Evolutionary conservation across 2,113 vertebrate species (phyloP).

Genomic region (Puma concolor): DNA sequence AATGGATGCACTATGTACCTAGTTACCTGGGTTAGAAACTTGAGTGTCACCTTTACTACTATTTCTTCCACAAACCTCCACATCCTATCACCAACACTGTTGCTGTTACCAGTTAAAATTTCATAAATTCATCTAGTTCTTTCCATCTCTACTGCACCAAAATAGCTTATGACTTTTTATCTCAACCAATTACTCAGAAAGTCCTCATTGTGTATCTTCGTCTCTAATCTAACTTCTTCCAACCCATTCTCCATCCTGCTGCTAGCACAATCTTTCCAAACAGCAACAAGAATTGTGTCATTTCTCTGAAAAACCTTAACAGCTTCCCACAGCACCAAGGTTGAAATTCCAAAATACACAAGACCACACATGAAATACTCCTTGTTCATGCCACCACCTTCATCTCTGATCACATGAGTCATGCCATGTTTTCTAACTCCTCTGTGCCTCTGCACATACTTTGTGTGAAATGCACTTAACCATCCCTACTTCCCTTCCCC

Average conservation of each 20-base stretch:
- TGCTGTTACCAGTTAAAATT: constrained; percentile 4
- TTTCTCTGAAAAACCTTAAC: constrained; percentile 15
- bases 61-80: constrained; percentile 37
- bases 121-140: constrained; percentile 44
- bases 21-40: background rate
- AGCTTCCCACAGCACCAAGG: background rate
- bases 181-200: constrained; percentile 20
- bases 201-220: background rate
- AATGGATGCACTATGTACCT: background rate
- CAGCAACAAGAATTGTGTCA: background rate
- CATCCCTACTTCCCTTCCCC: background rate
- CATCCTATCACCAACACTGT: background rate
- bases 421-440: background rate
- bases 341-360: background rate
- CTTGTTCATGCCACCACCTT: background rate
- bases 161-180: background rate
- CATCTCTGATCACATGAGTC: background rate
- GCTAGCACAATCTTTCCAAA: background rate
- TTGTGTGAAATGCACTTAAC: background rate
- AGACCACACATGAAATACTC: background rate
- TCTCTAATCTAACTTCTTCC: constrained; percentile 17
- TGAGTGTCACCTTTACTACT: background rate
- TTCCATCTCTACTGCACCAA: background rate
- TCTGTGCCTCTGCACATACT: background rate
- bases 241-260: constrained; percentile 14